A percentile compares a stretch with the other conserved stretches of the same genome.
These are phyloP conservation scores for Patella caerulea DNA, from an alignment of 2,888 invertebrate species.

Conservation along the genomic window DNA sequence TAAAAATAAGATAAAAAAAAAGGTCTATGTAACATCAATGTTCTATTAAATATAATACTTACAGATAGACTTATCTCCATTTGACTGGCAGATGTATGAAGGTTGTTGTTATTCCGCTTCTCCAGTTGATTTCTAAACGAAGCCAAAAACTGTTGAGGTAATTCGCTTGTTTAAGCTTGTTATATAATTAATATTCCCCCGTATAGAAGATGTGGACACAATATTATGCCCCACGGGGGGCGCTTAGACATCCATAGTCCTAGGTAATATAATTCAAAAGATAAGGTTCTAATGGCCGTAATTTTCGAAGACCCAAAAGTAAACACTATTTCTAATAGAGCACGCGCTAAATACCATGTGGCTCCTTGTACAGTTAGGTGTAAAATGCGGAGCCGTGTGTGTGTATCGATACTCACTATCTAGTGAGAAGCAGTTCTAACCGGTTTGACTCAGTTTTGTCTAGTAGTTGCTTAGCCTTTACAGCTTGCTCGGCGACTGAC, in stretches of 20 bases:
- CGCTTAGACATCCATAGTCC: slow-evolving; percentile 11
- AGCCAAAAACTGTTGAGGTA: not conserved
- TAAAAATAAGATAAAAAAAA: too few species aligned
- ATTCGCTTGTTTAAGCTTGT: not conserved
- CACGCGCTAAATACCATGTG: not conserved
- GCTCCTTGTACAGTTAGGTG: too few species aligned
- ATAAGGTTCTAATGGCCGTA: not conserved
- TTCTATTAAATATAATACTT: too few species aligned
- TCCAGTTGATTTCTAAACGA: not conserved
- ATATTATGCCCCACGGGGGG: slow-evolving; percentile 8
- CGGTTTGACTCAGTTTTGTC: slow-evolving; percentile 3
- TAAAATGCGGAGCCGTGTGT: too few species aligned
- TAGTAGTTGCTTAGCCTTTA: not conserved
- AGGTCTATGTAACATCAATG: too few species aligned
- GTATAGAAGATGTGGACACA: not conserved
- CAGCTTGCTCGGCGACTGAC: too few species aligned
- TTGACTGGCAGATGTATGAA: too few species aligned
- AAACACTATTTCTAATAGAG: not conserved
- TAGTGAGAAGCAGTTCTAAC: slow-evolving; percentile 3
- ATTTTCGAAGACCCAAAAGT: not conserved
- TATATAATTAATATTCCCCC: not conserved
- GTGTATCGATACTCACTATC: not conserved
- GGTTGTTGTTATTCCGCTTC: too few species aligned
- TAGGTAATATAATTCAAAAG: not conserved
- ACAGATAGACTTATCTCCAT: too few species aligned